Evolutionary conservation across 1,140 invertebrate genomes (phyloP).

Genomic region (Elymnias hypermnestra): DNA sequence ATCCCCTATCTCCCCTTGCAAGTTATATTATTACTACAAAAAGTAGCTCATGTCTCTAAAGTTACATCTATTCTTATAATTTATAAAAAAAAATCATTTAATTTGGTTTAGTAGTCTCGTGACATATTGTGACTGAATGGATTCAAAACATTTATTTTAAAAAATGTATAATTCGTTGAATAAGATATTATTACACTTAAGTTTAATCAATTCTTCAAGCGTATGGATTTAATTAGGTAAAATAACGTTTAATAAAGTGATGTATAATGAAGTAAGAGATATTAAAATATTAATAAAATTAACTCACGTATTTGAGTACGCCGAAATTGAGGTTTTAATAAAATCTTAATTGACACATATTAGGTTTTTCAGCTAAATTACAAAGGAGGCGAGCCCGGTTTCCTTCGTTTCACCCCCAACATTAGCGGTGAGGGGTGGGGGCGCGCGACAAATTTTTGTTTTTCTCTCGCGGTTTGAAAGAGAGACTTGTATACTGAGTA

Average conservation of each 20-base stretch:
- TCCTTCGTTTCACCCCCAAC: slow-evolving; percentile 53
- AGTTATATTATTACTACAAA: no score
- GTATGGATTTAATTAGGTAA: slow-evolving; percentile 6
- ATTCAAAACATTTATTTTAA: no score
- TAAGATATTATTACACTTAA: no score
- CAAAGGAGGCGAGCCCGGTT: slow-evolving; percentile 55
- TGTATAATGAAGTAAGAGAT: slow-evolving; percentile 28
- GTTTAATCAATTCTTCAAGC: no score
- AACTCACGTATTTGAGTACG: slow-evolving; percentile 44
- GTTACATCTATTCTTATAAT: no score
- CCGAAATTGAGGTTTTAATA: slow-evolving; percentile 58
- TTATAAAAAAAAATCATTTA: no score
- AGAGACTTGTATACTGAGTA: slow-evolving; percentile 17
- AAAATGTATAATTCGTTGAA: no score
- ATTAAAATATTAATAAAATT: slow-evolving; percentile 63
- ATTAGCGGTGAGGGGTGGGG: slow-evolving; percentile 52
- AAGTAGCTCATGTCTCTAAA: no score
- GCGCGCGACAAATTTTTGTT: slow-evolving; percentile 67
- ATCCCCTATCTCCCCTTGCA: no score
- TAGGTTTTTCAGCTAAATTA: slow-evolving; percentile 68
- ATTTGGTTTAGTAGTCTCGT: no score
- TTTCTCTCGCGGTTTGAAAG: slow-evolving; percentile 54
- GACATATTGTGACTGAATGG: no score
- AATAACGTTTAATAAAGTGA: slow-evolving; percentile 24
- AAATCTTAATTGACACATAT: slow-evolving; percentile 74